These are phyloP conservation scores for Cataglyphis hispanica DNA, from an alignment of 1,140 invertebrate genomes.

Conservation along the genomic window DNA sequence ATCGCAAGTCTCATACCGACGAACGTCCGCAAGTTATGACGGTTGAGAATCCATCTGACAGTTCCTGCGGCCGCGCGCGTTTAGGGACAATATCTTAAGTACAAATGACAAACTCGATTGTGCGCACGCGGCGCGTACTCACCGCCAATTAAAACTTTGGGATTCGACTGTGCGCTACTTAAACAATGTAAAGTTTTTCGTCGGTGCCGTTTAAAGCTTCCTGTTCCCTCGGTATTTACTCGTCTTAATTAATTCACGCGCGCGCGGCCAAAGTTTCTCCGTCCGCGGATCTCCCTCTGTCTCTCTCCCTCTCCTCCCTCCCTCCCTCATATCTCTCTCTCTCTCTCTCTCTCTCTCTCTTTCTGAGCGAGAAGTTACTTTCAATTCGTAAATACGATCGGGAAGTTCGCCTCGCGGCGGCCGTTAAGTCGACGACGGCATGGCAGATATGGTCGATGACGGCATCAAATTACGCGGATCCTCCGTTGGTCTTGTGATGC, in stretches of 20 bases:
- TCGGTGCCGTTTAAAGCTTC: constrained; percentile 55
- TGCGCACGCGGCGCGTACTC: constrained; percentile 38
- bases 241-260: constrained; percentile 61
- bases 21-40: constrained; percentile 24
- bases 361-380: constrained; percentile 40
- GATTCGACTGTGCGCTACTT: constrained; percentile 56
- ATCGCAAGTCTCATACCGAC: background rate
- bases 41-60: constrained; percentile 17
- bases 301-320: background rate
- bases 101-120: constrained; percentile 61
- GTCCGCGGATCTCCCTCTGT: background rate
- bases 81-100: constrained; percentile 48
- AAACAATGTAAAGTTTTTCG: constrained; percentile 64
- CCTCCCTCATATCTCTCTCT: background rate
- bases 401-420: constrained; percentile 50
- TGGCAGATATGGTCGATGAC: constrained; percentile 52
- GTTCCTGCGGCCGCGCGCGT: background rate
- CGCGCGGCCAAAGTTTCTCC: constrained; percentile 36
- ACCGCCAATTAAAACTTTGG: constrained; percentile 61
- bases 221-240: constrained; percentile 56
- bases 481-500: background rate
- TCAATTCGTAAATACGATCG: constrained; percentile 63
- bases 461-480: constrained; percentile 46
- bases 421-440: constrained; percentile 52
- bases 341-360: background rate